Evolutionary conservation across 2,797 vertebrate genomes (phyloP).

Genomic region (Caiman crocodilus): DNA sequence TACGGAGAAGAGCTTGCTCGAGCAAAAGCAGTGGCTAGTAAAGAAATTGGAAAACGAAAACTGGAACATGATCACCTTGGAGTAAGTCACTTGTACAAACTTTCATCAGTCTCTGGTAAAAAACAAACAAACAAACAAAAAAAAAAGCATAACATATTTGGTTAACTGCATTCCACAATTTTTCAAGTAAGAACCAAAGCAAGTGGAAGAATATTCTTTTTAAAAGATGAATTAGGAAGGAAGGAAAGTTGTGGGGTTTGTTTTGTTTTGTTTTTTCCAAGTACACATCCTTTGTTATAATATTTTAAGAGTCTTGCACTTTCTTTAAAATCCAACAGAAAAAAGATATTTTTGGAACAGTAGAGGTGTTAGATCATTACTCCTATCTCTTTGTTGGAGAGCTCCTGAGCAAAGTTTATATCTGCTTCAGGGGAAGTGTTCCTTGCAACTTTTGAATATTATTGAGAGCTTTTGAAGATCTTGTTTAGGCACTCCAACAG

Average conservation of each 20-base stretch:
- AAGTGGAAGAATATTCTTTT: background rate
- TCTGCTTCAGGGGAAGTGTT: background rate
- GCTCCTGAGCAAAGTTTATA: no score
- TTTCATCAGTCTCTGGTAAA: background rate
- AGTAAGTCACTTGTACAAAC: conserved; percentile 81
- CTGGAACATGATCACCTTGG: conserved; percentile 76
- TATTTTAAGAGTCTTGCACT: background rate
- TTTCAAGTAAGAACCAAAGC: background rate
- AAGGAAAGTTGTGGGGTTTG: background rate
- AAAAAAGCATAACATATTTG: background rate
- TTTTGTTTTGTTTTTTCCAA: background rate
- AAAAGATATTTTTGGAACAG: background rate
- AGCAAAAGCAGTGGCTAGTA: conserved; percentile 85
- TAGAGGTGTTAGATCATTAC: background rate
- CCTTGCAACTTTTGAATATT: background rate
- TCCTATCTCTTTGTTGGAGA: background rate
- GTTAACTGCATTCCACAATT: background rate
- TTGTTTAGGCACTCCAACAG: background rate
- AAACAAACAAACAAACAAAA: background rate
- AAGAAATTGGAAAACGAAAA: conserved; percentile 86
- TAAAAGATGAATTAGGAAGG: background rate
- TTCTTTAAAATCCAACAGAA: background rate
- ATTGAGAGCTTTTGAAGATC: background rate
- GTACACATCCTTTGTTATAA: background rate
- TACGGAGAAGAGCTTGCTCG: conserved; percentile 90